Percentiles rank a stretch among this genome's conserved stretches.
Conservation (phyloP, 1,140 invertebrate species). For the Drosophila melanica region DNA sequence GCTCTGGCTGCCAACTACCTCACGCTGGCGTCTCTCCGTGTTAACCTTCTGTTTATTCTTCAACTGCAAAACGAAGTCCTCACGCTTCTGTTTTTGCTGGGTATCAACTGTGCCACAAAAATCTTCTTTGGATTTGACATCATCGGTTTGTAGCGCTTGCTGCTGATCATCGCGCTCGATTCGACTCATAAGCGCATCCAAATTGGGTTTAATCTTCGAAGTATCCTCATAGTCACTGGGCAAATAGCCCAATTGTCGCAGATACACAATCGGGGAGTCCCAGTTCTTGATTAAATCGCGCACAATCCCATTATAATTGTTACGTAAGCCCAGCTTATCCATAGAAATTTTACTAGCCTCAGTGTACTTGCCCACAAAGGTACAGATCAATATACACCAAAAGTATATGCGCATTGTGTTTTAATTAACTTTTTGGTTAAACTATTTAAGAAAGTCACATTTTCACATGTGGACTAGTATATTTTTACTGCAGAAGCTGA, state of each 20-base stretch:
- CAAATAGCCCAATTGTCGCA: slow-evolving; percentile 51
- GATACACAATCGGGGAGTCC: slow-evolving; percentile 61
- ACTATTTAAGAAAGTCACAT: not conserved
- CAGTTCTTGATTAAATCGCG: slow-evolving; percentile 59
- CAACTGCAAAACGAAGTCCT: not conserved
- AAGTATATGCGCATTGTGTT: slow-evolving; percentile 29
- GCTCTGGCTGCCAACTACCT: not conserved
- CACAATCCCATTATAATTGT: slow-evolving; percentile 50
- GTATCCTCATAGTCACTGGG: slow-evolving; percentile 59
- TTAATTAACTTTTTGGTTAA: not conserved
- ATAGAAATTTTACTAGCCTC: not conserved
- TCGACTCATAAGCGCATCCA: slow-evolving; percentile 54
- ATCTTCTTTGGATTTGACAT: not conserved
- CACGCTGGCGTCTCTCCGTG: not conserved
- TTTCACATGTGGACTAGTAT: not conserved
- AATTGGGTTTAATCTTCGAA: slow-evolving; percentile 50
- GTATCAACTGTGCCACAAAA: not conserved
- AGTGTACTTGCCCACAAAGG: not conserved
- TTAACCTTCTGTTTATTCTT: not conserved
- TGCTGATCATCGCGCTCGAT: slow-evolving; percentile 35
- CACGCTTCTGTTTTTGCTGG: not conserved
- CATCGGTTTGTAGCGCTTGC: not conserved
- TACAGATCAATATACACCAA: slow-evolving; percentile 32
- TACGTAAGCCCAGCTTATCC: slow-evolving; percentile 4
- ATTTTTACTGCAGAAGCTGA: not conserved